These are phyloP conservation scores for Apis laboriosa DNA, from an alignment of 1,140 invertebrate genomes.

Conservation along the genomic window DNA sequence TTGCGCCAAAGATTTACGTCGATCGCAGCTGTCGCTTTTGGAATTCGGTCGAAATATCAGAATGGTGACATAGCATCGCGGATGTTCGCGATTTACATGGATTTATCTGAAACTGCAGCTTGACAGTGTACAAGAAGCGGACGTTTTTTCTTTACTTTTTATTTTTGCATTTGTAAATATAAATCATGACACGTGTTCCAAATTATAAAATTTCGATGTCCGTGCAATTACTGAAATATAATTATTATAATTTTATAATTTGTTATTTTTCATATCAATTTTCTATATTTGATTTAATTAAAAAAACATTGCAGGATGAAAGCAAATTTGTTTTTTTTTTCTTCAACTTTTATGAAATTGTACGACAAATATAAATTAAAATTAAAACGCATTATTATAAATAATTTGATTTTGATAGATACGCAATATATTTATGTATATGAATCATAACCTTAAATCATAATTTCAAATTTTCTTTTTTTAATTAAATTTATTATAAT, in stretches of 20 bases:
- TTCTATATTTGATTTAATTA: too few relatives aligned
- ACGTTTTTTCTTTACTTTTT: too few relatives aligned
- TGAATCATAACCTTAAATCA: too few relatives aligned
- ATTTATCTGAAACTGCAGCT: conserved; percentile 40
- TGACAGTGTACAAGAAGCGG: neutral
- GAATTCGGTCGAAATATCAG: conserved; percentile 22
- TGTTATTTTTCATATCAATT: neutral
- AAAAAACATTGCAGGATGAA: too few relatives aligned
- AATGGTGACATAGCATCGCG: conserved; percentile 51
- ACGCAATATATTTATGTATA: too few relatives aligned
- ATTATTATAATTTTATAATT: neutral
- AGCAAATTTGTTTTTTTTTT: too few relatives aligned
- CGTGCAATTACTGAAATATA: neutral
- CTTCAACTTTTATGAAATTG: too few relatives aligned
- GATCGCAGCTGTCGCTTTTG: conserved; percentile 17
- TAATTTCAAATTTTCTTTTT: too few relatives aligned
- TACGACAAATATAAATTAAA: too few relatives aligned
- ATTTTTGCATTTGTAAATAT: neutral
- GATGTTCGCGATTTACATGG: conserved; percentile 45
- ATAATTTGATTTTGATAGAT: too few relatives aligned
- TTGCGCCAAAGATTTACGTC: neutral
- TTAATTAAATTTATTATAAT: too few relatives aligned
- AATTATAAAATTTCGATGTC: neutral
- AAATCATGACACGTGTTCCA: neutral
- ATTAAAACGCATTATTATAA: too few relatives aligned